phyloP scores from a whole-genome alignment of 1,140 invertebrate genomes.

The Schmidtea mediterranea region DNA sequence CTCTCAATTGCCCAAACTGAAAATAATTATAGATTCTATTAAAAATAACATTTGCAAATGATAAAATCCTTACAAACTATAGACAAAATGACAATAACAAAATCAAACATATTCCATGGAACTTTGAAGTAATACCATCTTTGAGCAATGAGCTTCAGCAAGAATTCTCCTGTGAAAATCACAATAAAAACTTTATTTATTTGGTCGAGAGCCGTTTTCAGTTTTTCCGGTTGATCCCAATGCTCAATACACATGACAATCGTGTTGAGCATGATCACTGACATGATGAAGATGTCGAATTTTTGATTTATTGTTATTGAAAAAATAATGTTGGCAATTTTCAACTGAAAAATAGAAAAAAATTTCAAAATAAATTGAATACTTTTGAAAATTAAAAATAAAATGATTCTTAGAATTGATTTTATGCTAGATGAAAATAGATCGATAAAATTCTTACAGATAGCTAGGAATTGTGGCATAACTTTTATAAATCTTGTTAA shows the following conservation, averaged over 20 bases:
- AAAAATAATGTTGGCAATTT: constrained; percentile 69
- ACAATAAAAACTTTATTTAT: constrained; percentile 89
- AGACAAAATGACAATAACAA: constrained; percentile 88
- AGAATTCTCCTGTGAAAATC: constrained; percentile 84
- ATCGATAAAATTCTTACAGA: too few species aligned
- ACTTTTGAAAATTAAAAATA: constrained; percentile 8
- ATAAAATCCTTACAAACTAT: constrained; percentile 55
- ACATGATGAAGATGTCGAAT: constrained; percentile 97
- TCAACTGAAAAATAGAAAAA: neutral
- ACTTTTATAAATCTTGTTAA: too few species aligned
- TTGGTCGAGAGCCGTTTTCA: constrained; percentile 47
- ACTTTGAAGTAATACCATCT: constrained; percentile 92
- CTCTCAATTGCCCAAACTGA: constrained; percentile 2
- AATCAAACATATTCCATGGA: constrained; percentile 97
- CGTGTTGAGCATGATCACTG: constrained; percentile 94
- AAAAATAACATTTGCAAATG: neutral
- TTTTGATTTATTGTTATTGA: constrained; percentile 89
- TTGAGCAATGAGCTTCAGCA: constrained; percentile 81
- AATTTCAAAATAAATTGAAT: constrained; percentile 1
- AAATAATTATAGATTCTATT: neutral
- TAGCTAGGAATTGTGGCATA: too few species aligned
- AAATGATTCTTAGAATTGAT: too few species aligned
- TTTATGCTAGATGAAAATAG: too few species aligned
- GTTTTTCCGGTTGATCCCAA: constrained; percentile 54
- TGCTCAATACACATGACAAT: constrained; percentile 89